Evolutionary conservation across 2,888 invertebrate species (phyloP), one percentile per base, ranked within the genome.

Genomic region (Sinopyrophorus schimmeli): DNA sequence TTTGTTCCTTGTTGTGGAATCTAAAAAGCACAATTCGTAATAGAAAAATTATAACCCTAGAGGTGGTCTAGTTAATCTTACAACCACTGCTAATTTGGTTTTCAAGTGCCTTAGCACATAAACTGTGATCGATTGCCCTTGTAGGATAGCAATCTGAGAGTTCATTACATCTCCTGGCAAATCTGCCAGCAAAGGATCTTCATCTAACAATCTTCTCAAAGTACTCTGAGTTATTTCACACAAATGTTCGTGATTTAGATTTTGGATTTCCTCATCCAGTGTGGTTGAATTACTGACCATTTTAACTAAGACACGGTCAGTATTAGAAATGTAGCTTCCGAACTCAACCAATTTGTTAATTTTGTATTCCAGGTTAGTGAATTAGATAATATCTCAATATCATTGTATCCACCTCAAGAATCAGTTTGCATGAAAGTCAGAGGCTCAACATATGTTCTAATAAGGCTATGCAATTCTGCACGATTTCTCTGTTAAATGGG

Each of bases 111-210:
- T 79, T 12, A 80, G 72, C 27, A 91, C 74, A 57, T 78, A 80
- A n/a, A 91, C 76, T 0, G 84, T 86, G 58, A 90, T 90, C 3
- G 87, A 85, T 58, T 86, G 84, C 1, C 90, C 90, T 72, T 88
- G 83, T 59, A 86, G 86, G 12, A 89, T 80, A 9, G 90, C 88
- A 59, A 88, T 84, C 80, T 89, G 78, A 1, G 87, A 81, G 26
- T 83, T 72, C 20, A 87, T 87, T 12, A 86, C 81, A 70, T 87
- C 86, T 15, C 78, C 72, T 1, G 89, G 89, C 42, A 92, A 76
- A 73, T 89, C 87, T 14, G 77, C 76, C 2, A 91, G 70, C 26
- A 87, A 68, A 1, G 82, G 76, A 72, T 88, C 87, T 5, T 77
- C 73, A 34, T 76, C 75, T n/a, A 87, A 70, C 38, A 86, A 64